Percentiles rank a stretch among this genome's conserved stretches.
These are phyloP conservation scores for Zaprionus obscuricornis DNA, from an alignment of 2,888 invertebrate species.

Conservation along the genomic window DNA sequence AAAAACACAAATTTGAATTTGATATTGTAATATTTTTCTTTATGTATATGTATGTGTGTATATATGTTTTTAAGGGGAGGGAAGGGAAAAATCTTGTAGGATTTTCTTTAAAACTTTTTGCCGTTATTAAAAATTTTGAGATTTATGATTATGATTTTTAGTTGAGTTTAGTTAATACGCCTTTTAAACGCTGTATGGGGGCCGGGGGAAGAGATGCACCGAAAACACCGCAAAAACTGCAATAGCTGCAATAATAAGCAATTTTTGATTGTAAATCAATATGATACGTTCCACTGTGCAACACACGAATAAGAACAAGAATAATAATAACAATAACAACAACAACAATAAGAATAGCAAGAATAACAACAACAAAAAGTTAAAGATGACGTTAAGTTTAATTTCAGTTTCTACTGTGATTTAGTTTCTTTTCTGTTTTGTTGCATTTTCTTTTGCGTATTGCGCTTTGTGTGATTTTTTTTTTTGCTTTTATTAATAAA, in stretches of 20 bases:
- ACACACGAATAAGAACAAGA: slow-evolving; percentile 24
- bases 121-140: no score
- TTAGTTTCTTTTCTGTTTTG: slow-evolving; percentile 32
- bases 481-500: slow-evolving; percentile 80
- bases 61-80: no score
- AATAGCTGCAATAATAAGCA: slow-evolving; percentile 43
- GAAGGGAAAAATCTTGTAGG: slow-evolving; percentile 2
- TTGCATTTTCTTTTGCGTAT: slow-evolving; percentile 18
- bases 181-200: slow-evolving; percentile 22
- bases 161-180: slow-evolving; percentile 42
- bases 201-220: slow-evolving; percentile 25
- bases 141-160: slow-evolving; percentile 51
- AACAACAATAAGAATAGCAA: slow-evolving; percentile 5
- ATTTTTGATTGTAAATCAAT: slow-evolving; percentile 55
- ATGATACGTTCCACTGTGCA: slow-evolving; percentile 16
- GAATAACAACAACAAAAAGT: background rate
- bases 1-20: slow-evolving; percentile 13
- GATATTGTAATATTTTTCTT: background rate
- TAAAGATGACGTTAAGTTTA: slow-evolving; percentile 36
- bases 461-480: slow-evolving; percentile 62
- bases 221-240: slow-evolving; percentile 53
- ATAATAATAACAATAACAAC: slow-evolving; percentile 19
- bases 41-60: slow-evolving; percentile 4
- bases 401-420: slow-evolving; percentile 25
- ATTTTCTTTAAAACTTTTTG: no score